These are phyloP conservation scores for Condylura cristata DNA, from an alignment of 2,113 vertebrate species.

Conservation along the genomic window DNA sequence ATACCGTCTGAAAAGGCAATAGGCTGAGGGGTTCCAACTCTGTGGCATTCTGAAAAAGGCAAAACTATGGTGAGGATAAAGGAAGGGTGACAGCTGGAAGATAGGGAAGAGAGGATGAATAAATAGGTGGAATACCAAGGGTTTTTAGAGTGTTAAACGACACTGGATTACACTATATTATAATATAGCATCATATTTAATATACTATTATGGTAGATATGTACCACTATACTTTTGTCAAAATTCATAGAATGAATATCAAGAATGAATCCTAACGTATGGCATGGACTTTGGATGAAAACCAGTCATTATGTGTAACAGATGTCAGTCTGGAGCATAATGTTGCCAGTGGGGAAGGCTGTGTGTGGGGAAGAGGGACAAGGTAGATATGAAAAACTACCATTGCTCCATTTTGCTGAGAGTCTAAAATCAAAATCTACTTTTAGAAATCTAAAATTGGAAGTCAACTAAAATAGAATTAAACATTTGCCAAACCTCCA, in stretches of 20 bases:
- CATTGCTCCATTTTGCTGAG: not conserved
- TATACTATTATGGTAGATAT: not conserved
- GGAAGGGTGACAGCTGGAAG: not conserved
- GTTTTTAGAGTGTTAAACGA: not conserved
- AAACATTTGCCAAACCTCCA: not conserved
- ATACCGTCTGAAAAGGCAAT: not conserved
- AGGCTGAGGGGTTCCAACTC: not conserved
- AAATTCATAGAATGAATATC: not conserved
- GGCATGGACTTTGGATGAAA: not conserved
- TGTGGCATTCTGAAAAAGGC: not conserved
- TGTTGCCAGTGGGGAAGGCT: not conserved
- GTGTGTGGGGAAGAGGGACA: not conserved
- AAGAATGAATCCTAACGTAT: not conserved
- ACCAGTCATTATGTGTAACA: not conserved
- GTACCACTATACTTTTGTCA: not conserved
- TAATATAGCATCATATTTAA: not conserved
- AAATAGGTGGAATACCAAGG: not conserved
- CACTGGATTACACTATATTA: not conserved
- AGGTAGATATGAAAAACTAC: not conserved
- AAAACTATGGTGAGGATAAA: not conserved
- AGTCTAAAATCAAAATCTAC: conserved; percentile 1
- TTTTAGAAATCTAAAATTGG: not conserved
- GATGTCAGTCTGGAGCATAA: not conserved
- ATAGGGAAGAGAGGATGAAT: not conserved
- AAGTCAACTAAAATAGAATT: not conserved